Evolutionary conservation across 2,113 vertebrate species (phyloP), one percentile per base, ranked within the genome.

Genomic region (Salvelinus fontinalis): DNA sequence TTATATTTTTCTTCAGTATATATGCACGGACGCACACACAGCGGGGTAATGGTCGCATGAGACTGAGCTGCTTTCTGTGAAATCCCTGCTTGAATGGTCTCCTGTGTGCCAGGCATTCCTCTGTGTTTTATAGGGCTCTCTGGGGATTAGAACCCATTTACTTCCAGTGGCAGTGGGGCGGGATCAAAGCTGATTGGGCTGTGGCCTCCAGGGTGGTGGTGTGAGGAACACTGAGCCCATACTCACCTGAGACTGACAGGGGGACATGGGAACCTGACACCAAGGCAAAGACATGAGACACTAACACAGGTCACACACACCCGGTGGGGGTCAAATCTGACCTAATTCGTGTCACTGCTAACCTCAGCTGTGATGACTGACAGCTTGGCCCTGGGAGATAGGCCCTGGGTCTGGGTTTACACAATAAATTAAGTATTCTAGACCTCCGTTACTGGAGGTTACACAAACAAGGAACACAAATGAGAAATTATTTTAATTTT

Each of bases 61-160:
- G 81, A 84, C 81, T 79, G 78, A 89, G 86, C 86, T 85, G 67
- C 80, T 79, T 76, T 81, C 73, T 26, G 65, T 75, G 73, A 91
- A 92, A 92, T 91, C 92, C 89, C 79, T 64, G 87, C 51, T 75
- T 91, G 91, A 93, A 93, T 92, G 88, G 88, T 59, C 64, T 75
- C 83, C 86, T 90, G 89, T 92, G 90, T 89, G 91, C 87, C 83
- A 84, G 76, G 87, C 89, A 93, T 93, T 93, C 92, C 90, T 88
- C 85, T 83, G 72, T 89, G 87, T 86, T 87, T 91, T 88, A 76
- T 75, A 60, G 83, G 81, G 89, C 86, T 91, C 91, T 89, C 77
- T 79, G 75, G 59, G 87, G 87, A 91, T 89, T 89, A 92, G 85
- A 86, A 82, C 87, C 85, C 91, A 88, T 88, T 92, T 85, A 89